A percentile compares a stretch with the other conserved stretches of the same genome.
phyloP scores from a whole-genome alignment of 2,113 vertebrate species.

The Hemibagrus wyckioides region DNA sequence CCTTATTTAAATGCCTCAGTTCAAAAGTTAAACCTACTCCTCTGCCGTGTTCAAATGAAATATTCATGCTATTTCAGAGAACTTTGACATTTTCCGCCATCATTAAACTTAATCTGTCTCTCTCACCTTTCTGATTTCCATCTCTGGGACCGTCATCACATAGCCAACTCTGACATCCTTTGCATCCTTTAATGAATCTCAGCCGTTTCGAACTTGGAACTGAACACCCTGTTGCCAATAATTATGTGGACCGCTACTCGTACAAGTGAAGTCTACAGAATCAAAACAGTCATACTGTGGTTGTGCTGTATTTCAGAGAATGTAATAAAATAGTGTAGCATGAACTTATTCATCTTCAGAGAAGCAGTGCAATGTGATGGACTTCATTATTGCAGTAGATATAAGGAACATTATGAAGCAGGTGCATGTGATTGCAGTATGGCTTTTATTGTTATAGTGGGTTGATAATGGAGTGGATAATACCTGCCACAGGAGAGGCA shows the following conservation, averaged over 20 bases:
- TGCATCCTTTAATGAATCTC: constrained; percentile 46
- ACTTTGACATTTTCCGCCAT: constrained; percentile 43
- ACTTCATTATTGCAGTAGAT: constrained; percentile 14
- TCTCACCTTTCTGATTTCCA: neutral
- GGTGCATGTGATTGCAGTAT: neutral
- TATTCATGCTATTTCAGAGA: constrained; percentile 44
- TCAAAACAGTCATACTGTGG: constrained; percentile 8
- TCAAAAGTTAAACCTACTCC: constrained; percentile 27
- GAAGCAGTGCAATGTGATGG: neutral
- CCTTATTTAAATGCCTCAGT: constrained; percentile 20
- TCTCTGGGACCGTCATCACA: constrained; percentile 22
- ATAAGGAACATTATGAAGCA: constrained; percentile 11
- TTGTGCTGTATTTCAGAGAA: neutral
- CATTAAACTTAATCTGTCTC: constrained; percentile 28
- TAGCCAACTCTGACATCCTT: constrained; percentile 43
- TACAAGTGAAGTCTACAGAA: neutral
- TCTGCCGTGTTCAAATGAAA: constrained; percentile 23
- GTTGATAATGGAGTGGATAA: neutral
- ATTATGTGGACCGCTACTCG: constrained; percentile 15
- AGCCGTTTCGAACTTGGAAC: constrained; percentile 24
- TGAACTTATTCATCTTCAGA: constrained; percentile 24
- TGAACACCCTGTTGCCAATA: constrained; percentile 40
- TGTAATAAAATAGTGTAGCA: neutral
- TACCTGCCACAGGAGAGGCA: neutral
- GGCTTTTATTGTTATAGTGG: constrained; percentile 27